Conservation (phyloP, 2,888 invertebrate species). For the Theretra japonica region DNA sequence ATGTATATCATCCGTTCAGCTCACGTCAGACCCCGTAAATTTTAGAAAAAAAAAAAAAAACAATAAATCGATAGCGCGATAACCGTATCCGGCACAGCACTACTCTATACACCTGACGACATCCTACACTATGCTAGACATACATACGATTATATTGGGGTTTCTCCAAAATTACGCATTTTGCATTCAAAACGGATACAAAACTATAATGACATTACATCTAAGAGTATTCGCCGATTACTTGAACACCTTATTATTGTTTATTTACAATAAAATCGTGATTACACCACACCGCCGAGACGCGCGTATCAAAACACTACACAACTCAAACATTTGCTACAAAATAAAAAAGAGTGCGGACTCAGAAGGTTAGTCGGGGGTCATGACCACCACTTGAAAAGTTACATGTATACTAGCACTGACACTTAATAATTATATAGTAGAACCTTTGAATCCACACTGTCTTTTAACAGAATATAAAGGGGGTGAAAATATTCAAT, state of each 20-base stretch:
- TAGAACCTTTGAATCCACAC: slow-evolving; percentile 16
- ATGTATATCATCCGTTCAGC: background rate
- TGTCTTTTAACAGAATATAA: background rate
- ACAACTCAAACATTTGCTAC: background rate
- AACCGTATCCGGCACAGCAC: background rate
- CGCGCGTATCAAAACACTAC: slow-evolving; percentile 14
- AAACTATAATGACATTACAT: slow-evolving; percentile 60
- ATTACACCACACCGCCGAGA: slow-evolving; percentile 5
- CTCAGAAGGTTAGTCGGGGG: slow-evolving; percentile 4
- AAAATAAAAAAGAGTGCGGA: slow-evolving; percentile 2
- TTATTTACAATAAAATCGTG: slow-evolving; percentile 54
- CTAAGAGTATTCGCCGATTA: slow-evolving; percentile 55
- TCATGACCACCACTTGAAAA: background rate
- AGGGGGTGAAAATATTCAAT: background rate
- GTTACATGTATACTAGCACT: slow-evolving; percentile 8
- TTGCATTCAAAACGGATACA: slow-evolving; percentile 57
- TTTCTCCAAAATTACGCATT: slow-evolving; percentile 58
- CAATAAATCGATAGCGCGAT: slow-evolving; percentile 21
- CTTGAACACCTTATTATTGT: slow-evolving; percentile 63
- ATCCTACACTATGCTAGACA: slow-evolving; percentile 40
- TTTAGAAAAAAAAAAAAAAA: background rate
- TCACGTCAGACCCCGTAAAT: background rate
- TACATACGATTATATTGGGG: slow-evolving; percentile 54
- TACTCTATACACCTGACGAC: slow-evolving; percentile 44
- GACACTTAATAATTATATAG: background rate